Conservation (phyloP, 2,113 vertebrate genomes). For the Nesogale talazaci region DNA sequence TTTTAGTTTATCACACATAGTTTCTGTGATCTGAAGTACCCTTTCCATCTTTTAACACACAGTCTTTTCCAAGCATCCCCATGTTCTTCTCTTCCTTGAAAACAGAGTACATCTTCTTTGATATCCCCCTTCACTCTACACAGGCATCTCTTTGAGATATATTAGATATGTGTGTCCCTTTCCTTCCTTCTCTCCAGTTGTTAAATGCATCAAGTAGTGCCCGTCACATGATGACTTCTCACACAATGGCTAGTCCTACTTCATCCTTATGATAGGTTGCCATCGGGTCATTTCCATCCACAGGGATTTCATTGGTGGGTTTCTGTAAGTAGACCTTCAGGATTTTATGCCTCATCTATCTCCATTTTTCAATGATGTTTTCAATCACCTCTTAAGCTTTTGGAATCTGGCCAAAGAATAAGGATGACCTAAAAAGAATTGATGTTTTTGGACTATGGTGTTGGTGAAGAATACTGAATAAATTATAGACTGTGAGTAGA, state of each 20-base stretch:
- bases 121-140: too few relatives aligned
- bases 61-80: not conserved
- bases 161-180: not conserved
- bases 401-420: too few relatives aligned
- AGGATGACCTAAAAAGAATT: too few relatives aligned
- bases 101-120: not conserved
- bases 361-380: too few relatives aligned
- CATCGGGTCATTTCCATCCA: not conserved
- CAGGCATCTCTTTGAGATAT: not conserved
- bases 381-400: too few relatives aligned
- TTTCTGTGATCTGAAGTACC: not conserved
- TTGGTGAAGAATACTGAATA: too few relatives aligned
- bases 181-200: not conserved
- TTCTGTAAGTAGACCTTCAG: not conserved
- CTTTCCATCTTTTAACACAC: not conserved
- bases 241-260: not conserved
- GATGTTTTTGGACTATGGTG: too few relatives aligned
- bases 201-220: not conserved
- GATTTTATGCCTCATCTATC: not conserved
- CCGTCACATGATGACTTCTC: not conserved
- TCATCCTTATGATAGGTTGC: not conserved
- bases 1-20: too few relatives aligned
- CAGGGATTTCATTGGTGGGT: not conserved
- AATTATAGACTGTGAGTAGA: too few relatives aligned
- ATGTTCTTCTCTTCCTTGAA: slow-evolving; percentile 6